Evolutionary conservation across 64 coral and sea anemone genomes (phyloP).

Genomic region (Porites australiensis): DNA sequence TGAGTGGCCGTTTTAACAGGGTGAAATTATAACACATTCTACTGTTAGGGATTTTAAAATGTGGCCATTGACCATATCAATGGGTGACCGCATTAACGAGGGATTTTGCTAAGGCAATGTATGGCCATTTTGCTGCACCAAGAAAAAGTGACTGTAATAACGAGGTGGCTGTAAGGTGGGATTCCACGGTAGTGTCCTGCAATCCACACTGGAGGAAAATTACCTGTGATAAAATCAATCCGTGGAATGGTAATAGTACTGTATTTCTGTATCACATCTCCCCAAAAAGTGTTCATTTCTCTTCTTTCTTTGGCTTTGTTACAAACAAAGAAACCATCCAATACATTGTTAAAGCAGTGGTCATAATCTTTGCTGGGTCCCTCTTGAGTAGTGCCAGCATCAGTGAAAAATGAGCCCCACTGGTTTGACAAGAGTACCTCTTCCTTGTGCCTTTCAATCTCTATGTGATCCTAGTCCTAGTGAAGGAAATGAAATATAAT

Average conservation of each 20-base stretch:
- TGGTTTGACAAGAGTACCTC: conserved; percentile 83
- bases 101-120: too few species aligned
- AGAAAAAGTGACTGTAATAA: too few species aligned
- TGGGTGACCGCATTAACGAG: too few species aligned
- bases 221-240: conserved; percentile 91
- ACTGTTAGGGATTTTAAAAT: too few species aligned
- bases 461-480: conserved; percentile 69
- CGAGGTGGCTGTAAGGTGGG: too few species aligned
- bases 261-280: conserved; percentile 73
- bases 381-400: not conserved
- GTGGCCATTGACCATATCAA: too few species aligned
- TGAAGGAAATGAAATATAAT: too few species aligned
- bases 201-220: not conserved
- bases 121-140: too few species aligned
- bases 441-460: conserved; percentile 83
- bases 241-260: conserved; percentile 87
- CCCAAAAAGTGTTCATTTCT: conserved; percentile 83
- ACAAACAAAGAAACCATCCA: not conserved
- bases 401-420: conserved; percentile 85
- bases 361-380: not conserved
- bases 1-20: too few species aligned
- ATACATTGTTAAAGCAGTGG: not conserved
- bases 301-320: conserved; percentile 40
- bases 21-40: too few species aligned
- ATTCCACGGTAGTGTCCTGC: too few species aligned